Percentiles rank a stretch among this genome's conserved stretches.
These are phyloP conservation scores for Helleia helle DNA, from an alignment of 2,888 invertebrate genomes.

Conservation along the genomic window DNA sequence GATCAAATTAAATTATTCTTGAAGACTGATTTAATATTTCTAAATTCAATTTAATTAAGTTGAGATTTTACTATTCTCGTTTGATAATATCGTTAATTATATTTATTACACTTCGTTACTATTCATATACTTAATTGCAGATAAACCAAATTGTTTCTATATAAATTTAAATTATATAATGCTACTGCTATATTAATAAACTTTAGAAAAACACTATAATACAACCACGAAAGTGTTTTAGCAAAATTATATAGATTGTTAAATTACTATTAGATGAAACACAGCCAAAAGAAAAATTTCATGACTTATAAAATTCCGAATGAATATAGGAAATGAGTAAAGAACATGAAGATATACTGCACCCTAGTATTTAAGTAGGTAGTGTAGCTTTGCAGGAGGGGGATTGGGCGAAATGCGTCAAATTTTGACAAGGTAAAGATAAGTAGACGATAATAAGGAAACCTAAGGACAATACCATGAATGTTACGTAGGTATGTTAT, in stretches of 20 bases:
- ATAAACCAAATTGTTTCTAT: no score
- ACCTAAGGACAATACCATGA: neutral
- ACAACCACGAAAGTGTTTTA: neutral
- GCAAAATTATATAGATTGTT: slow-evolving; percentile 21
- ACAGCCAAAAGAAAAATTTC: neutral
- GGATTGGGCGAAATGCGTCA: slow-evolving; percentile 30
- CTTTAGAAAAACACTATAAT: no score
- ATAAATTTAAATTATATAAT: no score
- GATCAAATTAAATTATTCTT: slow-evolving; percentile 12
- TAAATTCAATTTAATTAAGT: slow-evolving; percentile 6
- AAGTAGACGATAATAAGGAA: neutral
- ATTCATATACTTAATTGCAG: no score
- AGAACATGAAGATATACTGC: slow-evolving; percentile 53
- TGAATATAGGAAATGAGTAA: slow-evolving; percentile 29
- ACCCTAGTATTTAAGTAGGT: slow-evolving; percentile 59
- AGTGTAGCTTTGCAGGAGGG: slow-evolving; percentile 43
- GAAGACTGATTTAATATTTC: slow-evolving; percentile 27
- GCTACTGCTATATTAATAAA: no score
- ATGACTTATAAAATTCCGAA: neutral
- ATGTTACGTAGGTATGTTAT: neutral
- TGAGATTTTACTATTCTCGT: no score
- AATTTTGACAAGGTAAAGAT: no score
- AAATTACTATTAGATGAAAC: slow-evolving; percentile 14
- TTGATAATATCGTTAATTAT: no score
- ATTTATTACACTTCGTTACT: no score